phyloP scores from a whole-genome alignment of 2,888 invertebrate species.

The Antheraea yamamai region DNA sequence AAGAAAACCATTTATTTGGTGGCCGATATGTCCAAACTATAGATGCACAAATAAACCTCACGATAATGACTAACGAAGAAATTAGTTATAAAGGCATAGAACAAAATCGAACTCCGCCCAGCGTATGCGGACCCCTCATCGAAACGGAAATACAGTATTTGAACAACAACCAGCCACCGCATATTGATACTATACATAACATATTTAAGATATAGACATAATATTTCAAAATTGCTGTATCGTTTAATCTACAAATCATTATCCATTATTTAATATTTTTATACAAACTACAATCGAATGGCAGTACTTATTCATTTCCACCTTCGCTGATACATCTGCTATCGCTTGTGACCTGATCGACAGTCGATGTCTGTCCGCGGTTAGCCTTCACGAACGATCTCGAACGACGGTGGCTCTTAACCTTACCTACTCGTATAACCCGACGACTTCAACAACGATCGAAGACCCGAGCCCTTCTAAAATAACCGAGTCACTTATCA shows the following conservation, averaged over 20 bases:
- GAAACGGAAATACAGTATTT: slow-evolving; percentile 34
- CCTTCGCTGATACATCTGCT: slow-evolving; percentile 61
- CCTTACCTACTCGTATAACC: slow-evolving; percentile 15
- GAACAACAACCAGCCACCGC: slow-evolving; percentile 53
- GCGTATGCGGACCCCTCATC: slow-evolving; percentile 23
- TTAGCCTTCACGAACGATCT: slow-evolving; percentile 22
- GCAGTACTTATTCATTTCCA: slow-evolving; percentile 74
- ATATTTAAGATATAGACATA: slow-evolving; percentile 77
- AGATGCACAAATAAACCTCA: slow-evolving; percentile 29
- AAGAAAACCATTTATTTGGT: slow-evolving; percentile 66
- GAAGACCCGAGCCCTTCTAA: neutral
- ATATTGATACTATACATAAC: slow-evolving; percentile 73
- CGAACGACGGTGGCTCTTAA: slow-evolving; percentile 20
- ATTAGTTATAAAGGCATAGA: slow-evolving; percentile 38
- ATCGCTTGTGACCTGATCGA: slow-evolving; percentile 48
- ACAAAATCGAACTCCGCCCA: slow-evolving; percentile 33
- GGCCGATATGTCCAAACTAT: slow-evolving; percentile 48
- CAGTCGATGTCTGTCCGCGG: slow-evolving; percentile 23
- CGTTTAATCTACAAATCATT: slow-evolving; percentile 73
- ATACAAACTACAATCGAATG: slow-evolving; percentile 79
- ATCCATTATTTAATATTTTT: slow-evolving; percentile 66
- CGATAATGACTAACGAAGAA: slow-evolving; percentile 30
- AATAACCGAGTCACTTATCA: slow-evolving; percentile 28
- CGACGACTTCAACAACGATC: neutral
- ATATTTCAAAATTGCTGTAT: slow-evolving; percentile 71